These are phyloP conservation scores for Micropoecilia bifurca DNA, from an alignment of 2,797 vertebrate species.

Conservation along the genomic window DNA sequence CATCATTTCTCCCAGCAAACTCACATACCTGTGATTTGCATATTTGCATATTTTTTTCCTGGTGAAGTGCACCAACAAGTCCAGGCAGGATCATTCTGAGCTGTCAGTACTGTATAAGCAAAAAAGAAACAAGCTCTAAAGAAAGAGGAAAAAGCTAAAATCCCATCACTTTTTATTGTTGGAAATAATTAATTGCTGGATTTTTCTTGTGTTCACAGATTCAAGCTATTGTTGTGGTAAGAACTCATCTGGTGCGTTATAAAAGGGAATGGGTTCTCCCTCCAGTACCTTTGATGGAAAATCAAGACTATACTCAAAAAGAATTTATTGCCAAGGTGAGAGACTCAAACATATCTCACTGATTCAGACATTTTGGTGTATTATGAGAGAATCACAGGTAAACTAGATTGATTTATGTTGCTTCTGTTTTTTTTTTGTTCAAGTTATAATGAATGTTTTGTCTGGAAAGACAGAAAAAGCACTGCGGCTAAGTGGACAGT, in stretches of 20 bases:
- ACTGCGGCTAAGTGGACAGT: not conserved
- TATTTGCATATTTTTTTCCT: not conserved
- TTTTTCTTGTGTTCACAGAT: slow-evolving; percentile 18
- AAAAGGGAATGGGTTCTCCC: slow-evolving; percentile 90
- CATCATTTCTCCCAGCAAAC: not conserved
- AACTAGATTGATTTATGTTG: not conserved
- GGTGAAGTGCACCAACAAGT: not conserved
- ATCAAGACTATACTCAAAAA: slow-evolving; percentile 82
- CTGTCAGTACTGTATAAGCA: not conserved
- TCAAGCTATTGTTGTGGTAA: slow-evolving; percentile 26
- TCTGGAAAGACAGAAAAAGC: not conserved
- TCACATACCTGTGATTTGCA: too few species aligned
- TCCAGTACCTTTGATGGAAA: slow-evolving; percentile 85
- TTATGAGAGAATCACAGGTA: not conserved
- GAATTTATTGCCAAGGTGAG: slow-evolving; percentile 88
- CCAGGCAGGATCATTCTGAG: not conserved
- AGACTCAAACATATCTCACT: slow-evolving; percentile 9
- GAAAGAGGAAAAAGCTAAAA: not conserved
- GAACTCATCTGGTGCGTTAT: slow-evolving; percentile 29
- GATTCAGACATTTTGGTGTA: not conserved
- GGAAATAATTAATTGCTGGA: not conserved
- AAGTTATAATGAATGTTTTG: not conserved
- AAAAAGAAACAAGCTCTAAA: not conserved
- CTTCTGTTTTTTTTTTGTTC: not conserved
- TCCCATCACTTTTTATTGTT: not conserved